Percentiles rank a stretch among this genome's conserved stretches.
These are phyloP conservation scores for Thecocarcelia acutangulata DNA, from an alignment of 2,888 invertebrate genomes.

Conservation along the genomic window DNA sequence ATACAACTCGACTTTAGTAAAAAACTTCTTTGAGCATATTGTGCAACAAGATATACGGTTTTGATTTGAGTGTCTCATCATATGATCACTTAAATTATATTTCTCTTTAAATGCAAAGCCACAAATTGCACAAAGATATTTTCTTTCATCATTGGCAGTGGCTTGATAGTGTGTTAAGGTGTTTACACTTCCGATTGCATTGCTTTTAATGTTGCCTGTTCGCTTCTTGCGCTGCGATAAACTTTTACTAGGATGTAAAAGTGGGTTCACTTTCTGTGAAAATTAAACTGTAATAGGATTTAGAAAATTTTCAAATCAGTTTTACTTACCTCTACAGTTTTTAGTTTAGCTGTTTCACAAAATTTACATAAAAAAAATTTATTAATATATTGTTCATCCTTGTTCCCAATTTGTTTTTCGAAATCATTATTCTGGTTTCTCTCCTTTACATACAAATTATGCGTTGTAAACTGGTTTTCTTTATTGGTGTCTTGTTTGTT, in stretches of 20 bases:
- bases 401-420: not conserved
- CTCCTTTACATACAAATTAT: not conserved
- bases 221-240: slow-evolving; percentile 20
- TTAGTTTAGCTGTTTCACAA: no score
- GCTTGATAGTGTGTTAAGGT: slow-evolving; percentile 37
- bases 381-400: not conserved
- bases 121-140: slow-evolving; percentile 72
- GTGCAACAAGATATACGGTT: slow-evolving; percentile 71
- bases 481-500: not conserved
- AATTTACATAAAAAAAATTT: no score
- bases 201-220: slow-evolving; percentile 1
- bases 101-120: slow-evolving; percentile 71
- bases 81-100: slow-evolving; percentile 75
- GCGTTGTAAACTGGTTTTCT: slow-evolving; percentile 13
- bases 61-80: slow-evolving; percentile 76
- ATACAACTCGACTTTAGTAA: slow-evolving; percentile 59
- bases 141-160: slow-evolving; percentile 71
- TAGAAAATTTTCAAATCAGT: no score
- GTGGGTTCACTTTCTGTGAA: not conserved
- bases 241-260: not conserved
- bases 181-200: slow-evolving; percentile 1
- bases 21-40: slow-evolving; percentile 67
- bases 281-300: not conserved
- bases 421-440: not conserved
- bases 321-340: no score